Evolutionary conservation across 2,113 vertebrate genomes (phyloP), one percentile per base, ranked within the genome.

Genomic region (Microtus richardsoni): DNA sequence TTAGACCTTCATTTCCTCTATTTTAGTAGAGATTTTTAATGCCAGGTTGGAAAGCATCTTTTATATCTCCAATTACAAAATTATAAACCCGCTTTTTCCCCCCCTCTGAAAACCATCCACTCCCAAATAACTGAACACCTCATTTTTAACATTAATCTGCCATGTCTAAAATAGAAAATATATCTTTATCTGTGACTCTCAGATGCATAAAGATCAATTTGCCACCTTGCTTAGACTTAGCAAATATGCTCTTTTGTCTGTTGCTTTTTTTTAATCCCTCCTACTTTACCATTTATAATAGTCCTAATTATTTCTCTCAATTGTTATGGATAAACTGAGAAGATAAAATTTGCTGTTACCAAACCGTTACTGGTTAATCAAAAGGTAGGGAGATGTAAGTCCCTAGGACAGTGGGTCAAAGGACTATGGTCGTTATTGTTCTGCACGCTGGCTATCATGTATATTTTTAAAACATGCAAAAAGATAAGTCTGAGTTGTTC

Each of bases 21-120:
- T 98, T 98, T 98, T 98, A 98, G 98, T 98, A 98, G 96, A 98
- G 97, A 98, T 98, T 98, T 98, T 98, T 98, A 98, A 99, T 98
- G 98, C 97, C 95, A 83, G 79, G 96, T 97, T 98, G 97, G 95
- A 98, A 98, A 98, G 93, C 95, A 88, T 96, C 97, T 98, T 98
- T 98, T 98, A 97, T 98, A 98, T 98, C 98, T 95, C 94, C 98
- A 98, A 97, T 98, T 98, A 98, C 98, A 96, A 97, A 98, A 99
- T 98, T 97, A 96, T 88, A 98, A 98, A 97, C 93, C 96, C 80
- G 62, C 97, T 92, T 96, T 13, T n/a, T 36, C 24, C 16, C 17
- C 16, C 47, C 39, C 86, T 47, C 91, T 75, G 73, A 93, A 92
- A 95, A 96, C 78, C 87, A 82, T 17, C 85, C 54, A 78, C 54